Percentiles rank a stretch among this genome's conserved stretches.
Evolutionary conservation across 1,140 invertebrate species (phyloP).

Genomic region (Gryllus bimaculatus): DNA sequence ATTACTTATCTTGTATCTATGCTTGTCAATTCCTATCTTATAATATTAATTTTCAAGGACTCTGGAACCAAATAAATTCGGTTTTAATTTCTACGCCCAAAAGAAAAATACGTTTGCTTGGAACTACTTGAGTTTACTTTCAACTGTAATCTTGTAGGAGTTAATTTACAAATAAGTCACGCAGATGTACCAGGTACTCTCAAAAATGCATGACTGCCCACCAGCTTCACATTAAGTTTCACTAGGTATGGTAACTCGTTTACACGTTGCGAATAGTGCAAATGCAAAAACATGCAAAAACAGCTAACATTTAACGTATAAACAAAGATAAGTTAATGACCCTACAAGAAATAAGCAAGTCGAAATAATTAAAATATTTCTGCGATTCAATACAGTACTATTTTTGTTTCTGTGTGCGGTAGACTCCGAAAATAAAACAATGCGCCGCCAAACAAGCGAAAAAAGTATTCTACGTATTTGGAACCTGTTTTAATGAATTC

Average conservation of each 20-base stretch:
- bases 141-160: too few species aligned
- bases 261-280: not conserved
- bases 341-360: not conserved
- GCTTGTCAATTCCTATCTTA: too few species aligned
- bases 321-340: not conserved
- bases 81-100: too few species aligned
- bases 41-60: too few species aligned
- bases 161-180: too few species aligned
- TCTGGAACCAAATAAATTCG: too few species aligned
- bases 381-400: not conserved
- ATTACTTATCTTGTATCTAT: too few species aligned
- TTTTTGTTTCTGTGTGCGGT: not conserved
- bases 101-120: too few species aligned
- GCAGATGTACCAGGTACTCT: not conserved
- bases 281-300: not conserved
- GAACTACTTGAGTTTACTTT: too few species aligned
- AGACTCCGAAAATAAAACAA: not conserved
- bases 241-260: not conserved
- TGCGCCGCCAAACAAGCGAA: not conserved
- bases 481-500: not conserved
- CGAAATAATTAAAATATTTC: not conserved
- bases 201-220: not conserved
- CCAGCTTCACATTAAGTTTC: not conserved
- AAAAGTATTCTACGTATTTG: not conserved
- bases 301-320: not conserved